phyloP scores from a whole-genome alignment of 2,113 vertebrate genomes.

The Rhinopomastus cyanomelas region DNA sequence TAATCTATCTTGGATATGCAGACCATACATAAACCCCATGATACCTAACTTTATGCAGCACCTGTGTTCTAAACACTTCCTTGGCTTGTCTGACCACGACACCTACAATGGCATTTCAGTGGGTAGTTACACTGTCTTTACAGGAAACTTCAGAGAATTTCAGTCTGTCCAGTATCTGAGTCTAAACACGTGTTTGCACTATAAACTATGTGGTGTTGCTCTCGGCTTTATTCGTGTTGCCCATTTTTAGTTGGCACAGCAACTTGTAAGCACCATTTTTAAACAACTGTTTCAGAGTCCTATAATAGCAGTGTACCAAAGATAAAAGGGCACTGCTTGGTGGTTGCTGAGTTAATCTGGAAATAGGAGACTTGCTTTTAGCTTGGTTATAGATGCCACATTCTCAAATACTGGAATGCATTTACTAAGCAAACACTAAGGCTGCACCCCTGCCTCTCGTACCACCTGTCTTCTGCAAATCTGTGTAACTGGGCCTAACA shows the following conservation, averaged over 20 bases:
- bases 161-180: neutral
- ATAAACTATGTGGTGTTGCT: neutral
- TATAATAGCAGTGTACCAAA: constrained; percentile 16
- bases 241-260: constrained; percentile 42
- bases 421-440: neutral
- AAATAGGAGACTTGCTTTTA: neutral
- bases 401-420: neutral
- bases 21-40: neutral
- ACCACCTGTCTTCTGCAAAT: neutral
- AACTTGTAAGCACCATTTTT: constrained; percentile 28
- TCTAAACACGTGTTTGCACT: neutral
- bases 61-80: neutral
- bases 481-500: neutral
- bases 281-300: constrained; percentile 13
- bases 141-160: neutral
- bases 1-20: neutral
- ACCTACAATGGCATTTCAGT: constrained; percentile 1
- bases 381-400: neutral
- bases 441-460: neutral
- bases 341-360: neutral
- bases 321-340: neutral
- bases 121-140: neutral
- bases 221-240: neutral
- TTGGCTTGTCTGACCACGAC: neutral
- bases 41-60: neutral